These are phyloP conservation scores for Hemaris fuciformis DNA, from an alignment of 2,888 invertebrate species.

Conservation along the genomic window DNA sequence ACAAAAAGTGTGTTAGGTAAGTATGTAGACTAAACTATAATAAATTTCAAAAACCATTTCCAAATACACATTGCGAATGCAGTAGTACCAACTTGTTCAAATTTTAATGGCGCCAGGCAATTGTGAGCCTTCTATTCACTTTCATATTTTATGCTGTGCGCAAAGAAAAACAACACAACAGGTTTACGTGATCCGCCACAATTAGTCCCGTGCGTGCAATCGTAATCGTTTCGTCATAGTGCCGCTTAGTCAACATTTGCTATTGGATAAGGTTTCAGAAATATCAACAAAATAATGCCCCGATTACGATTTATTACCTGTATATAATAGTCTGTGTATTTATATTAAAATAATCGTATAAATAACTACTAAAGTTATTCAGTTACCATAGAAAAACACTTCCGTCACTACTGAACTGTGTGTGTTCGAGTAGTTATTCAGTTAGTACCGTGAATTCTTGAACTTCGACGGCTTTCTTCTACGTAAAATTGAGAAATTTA, in stretches of 20 bases:
- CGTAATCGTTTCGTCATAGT: constrained; percentile 67
- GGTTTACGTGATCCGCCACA: constrained; percentile 53
- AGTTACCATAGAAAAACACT: too few relatives aligned
- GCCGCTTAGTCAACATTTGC: constrained; percentile 54
- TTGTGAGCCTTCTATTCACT: constrained; percentile 7
- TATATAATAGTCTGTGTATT: neutral
- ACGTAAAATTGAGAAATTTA: constrained; percentile 4
- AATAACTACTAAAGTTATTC: neutral
- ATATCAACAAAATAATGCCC: neutral
- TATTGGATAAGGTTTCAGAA: constrained; percentile 34
- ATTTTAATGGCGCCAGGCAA: neutral
- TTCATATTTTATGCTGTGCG: constrained; percentile 10
- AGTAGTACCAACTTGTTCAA: neutral
- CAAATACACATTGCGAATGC: neutral
- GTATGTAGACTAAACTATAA: neutral
- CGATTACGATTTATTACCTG: neutral
- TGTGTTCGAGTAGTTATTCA: too few relatives aligned
- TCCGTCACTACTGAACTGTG: too few relatives aligned
- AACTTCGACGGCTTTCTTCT: neutral
- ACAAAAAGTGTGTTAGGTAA: neutral
- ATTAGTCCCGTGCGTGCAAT: constrained; percentile 52
- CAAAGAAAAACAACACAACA: constrained; percentile 14
- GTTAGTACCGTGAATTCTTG: too few relatives aligned
- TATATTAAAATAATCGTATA: neutral
- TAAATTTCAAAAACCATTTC: neutral